Conservation (phyloP, 1,140 invertebrate genomes). For the Drosophila triauraria region DNA sequence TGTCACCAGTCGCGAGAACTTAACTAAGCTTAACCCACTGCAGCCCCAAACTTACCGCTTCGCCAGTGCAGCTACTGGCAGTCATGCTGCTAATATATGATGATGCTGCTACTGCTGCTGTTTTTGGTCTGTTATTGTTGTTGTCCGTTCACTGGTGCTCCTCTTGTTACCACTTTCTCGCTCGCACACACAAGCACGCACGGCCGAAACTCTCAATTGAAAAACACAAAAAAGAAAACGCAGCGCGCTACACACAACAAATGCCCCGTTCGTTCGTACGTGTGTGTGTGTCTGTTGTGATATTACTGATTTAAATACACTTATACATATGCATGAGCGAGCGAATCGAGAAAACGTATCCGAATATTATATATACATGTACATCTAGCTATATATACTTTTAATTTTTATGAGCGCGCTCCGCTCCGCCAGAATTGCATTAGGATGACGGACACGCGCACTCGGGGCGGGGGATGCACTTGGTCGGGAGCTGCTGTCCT, state of each 20-base stretch:
- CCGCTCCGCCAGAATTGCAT: constrained; percentile 28
- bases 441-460: constrained; percentile 11
- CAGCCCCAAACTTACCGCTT: constrained; percentile 58
- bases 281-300: constrained; percentile 31
- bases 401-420: constrained; percentile 38
- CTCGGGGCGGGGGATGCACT: constrained; percentile 33
- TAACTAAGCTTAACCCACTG: constrained; percentile 15
- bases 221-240: constrained; percentile 42
- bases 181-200: constrained; percentile 31
- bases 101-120: constrained; percentile 20
- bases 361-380: constrained; percentile 52
- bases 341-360: constrained; percentile 57
- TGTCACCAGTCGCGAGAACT: constrained; percentile 7
- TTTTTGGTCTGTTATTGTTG: constrained; percentile 27
- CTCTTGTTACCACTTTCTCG: constrained; percentile 36
- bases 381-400: constrained; percentile 41
- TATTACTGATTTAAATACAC: constrained; percentile 52
- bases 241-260: constrained; percentile 51
- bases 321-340: constrained; percentile 35
- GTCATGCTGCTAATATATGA: constrained; percentile 20
- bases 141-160: constrained; percentile 25
- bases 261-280: constrained; percentile 17
- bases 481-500: constrained; percentile 22
- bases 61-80: constrained; percentile 46
- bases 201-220: constrained; percentile 11